These are phyloP conservation scores for Rhagium mordax DNA, from an alignment of 2,888 invertebrate species.

Conservation along the genomic window DNA sequence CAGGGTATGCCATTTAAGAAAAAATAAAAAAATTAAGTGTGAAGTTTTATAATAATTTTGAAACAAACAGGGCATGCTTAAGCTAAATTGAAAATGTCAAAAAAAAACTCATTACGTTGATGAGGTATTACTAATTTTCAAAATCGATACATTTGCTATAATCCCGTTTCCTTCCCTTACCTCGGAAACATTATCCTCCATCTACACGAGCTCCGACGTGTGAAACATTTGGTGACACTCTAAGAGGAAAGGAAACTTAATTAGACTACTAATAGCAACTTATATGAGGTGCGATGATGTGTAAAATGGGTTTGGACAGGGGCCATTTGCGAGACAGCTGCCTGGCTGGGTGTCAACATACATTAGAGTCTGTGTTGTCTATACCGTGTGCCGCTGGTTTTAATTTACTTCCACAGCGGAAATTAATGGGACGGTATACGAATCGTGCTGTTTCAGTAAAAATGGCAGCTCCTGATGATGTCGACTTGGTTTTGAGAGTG, in stretches of 20 bases:
- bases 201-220: background rate
- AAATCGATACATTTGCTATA: no score
- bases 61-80: no score
- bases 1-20: no score
- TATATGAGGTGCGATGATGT: constrained; percentile 62
- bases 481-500: no score
- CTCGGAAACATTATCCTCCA: background rate
- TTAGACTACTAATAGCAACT: constrained; percentile 41
- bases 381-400: constrained; percentile 12
- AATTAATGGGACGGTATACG: constrained; percentile 8
- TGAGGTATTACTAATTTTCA: no score
- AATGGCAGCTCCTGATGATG: no score
- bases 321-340: constrained; percentile 66
- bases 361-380: constrained; percentile 11
- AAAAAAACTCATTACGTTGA: no score
- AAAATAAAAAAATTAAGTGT: no score
- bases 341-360: constrained; percentile 42
- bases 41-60: no score
- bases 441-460: no score
- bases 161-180: background rate
- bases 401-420: constrained; percentile 16
- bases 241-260: constrained; percentile 27
- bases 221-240: constrained; percentile 21
- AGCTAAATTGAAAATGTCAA: no score
- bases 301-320: constrained; percentile 66